Evolutionary conservation across 2,797 vertebrate species (phyloP).

Genomic region (Benthosema pterotum): DNA sequence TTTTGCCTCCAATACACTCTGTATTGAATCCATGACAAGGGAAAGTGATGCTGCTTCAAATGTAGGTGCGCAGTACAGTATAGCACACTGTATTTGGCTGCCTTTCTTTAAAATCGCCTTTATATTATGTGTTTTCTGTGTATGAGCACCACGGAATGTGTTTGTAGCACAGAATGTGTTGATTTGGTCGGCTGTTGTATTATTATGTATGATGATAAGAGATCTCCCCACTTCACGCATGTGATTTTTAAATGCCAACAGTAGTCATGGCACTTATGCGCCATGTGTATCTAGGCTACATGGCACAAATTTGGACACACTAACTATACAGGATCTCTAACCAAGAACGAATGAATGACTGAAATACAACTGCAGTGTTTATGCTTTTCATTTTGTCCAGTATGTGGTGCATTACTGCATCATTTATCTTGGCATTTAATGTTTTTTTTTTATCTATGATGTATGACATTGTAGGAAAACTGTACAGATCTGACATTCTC

Average conservation of each 20-base stretch:
- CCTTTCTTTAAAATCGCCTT: neutral
- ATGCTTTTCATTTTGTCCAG: neutral
- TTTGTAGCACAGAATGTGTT: too few relatives aligned
- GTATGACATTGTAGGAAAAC: too few relatives aligned
- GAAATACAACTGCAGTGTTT: neutral
- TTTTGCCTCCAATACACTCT: conserved; percentile 31
- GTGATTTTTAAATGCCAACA: conserved; percentile 9
- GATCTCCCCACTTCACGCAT: too few relatives aligned
- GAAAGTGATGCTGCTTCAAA: neutral
- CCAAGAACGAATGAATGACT: neutral
- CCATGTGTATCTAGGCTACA: neutral
- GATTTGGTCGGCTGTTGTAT: too few relatives aligned
- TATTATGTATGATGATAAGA: too few relatives aligned
- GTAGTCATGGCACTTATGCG: neutral
- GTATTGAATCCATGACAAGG: conserved; percentile 18
- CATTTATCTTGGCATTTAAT: too few relatives aligned
- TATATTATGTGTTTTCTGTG: neutral
- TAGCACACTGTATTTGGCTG: neutral
- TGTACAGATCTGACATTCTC: too few relatives aligned
- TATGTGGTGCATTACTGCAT: too few relatives aligned
- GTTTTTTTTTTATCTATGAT: too few relatives aligned
- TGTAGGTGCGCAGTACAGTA: neutral
- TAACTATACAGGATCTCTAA: too few relatives aligned
- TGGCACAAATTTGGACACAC: neutral
- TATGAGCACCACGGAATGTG: too few relatives aligned